Conservation (phyloP, 2,797 vertebrate genomes). For the Anas flavirostris region DNA sequence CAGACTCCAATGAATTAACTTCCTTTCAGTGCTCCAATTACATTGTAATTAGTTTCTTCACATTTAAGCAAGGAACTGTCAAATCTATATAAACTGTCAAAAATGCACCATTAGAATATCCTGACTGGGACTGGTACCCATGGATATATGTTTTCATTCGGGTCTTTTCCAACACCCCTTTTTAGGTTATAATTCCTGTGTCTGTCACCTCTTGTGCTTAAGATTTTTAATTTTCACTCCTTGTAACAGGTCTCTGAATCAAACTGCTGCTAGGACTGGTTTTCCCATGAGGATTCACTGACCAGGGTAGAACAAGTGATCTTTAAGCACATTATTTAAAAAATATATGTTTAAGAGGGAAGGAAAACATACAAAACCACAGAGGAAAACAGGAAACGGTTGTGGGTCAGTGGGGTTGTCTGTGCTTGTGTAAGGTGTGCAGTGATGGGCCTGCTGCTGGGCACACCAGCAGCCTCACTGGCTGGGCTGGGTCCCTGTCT, state of each 20-base stretch:
- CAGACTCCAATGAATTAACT: not conserved
- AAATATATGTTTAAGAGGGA: not conserved
- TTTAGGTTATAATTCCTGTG: not conserved
- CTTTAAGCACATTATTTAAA: not conserved
- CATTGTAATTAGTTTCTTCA: slow-evolving; percentile 28
- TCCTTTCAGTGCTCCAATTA: slow-evolving; percentile 17
- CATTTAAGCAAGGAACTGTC: not conserved
- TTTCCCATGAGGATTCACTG: not conserved
- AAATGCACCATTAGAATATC: not conserved
- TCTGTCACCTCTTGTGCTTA: not conserved
- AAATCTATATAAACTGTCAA: not conserved
- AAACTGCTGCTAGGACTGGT: not conserved
- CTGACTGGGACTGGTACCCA: not conserved
- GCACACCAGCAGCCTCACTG: not conserved
- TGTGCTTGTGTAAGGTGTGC: not conserved
- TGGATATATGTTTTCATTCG: not conserved
- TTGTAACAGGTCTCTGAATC: not conserved
- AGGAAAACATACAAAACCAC: not conserved
- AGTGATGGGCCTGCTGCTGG: not conserved
- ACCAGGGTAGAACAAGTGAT: not conserved
- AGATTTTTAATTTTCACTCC: not conserved
- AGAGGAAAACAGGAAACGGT: not conserved
- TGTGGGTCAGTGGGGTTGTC: not conserved
- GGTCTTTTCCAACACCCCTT: not conserved
- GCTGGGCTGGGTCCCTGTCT: not conserved